phyloP scores from a whole-genome alignment of 2,888 invertebrate genomes.

The Lithophane ornitopus region DNA sequence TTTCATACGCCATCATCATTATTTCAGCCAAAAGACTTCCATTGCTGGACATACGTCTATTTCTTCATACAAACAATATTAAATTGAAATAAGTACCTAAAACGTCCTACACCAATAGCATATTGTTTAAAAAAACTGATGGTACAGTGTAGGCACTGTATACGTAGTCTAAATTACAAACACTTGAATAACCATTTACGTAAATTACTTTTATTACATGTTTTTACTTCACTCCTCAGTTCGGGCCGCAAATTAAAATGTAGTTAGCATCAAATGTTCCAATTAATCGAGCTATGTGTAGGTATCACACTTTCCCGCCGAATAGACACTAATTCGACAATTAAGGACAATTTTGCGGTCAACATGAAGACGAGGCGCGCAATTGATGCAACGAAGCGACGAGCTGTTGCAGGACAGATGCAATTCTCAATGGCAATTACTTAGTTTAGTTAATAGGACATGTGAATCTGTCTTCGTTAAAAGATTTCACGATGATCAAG shows the following conservation, averaged over 20 bases:
- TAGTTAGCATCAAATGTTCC: slow-evolving; percentile 59
- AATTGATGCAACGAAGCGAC: slow-evolving; percentile 83
- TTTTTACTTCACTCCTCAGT: slow-evolving; percentile 48
- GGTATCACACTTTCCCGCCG: slow-evolving; percentile 75
- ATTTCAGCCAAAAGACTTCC: no score
- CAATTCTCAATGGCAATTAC: slow-evolving; percentile 86
- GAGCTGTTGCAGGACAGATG: slow-evolving; percentile 80
- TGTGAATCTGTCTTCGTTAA: slow-evolving; percentile 75
- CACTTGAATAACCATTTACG: slow-evolving; percentile 54
- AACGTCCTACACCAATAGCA: background rate
- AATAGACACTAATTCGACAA: slow-evolving; percentile 82
- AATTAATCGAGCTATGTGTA: slow-evolving; percentile 60
- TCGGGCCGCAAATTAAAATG: slow-evolving; percentile 62
- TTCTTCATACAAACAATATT: background rate
- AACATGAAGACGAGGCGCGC: slow-evolving; percentile 73
- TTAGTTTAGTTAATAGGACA: slow-evolving; percentile 76
- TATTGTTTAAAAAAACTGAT: background rate
- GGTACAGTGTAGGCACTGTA: background rate
- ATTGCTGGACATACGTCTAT: no score
- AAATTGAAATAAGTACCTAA: slow-evolving; percentile 7
- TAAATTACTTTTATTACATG: slow-evolving; percentile 53
- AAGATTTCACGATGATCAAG: slow-evolving; percentile 74
- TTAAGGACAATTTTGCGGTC: slow-evolving; percentile 87
- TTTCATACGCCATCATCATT: no score
- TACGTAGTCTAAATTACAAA: slow-evolving; percentile 39